phyloP scores from a whole-genome alignment of 2,113 vertebrate genomes.

The Sorex araneus region DNA sequence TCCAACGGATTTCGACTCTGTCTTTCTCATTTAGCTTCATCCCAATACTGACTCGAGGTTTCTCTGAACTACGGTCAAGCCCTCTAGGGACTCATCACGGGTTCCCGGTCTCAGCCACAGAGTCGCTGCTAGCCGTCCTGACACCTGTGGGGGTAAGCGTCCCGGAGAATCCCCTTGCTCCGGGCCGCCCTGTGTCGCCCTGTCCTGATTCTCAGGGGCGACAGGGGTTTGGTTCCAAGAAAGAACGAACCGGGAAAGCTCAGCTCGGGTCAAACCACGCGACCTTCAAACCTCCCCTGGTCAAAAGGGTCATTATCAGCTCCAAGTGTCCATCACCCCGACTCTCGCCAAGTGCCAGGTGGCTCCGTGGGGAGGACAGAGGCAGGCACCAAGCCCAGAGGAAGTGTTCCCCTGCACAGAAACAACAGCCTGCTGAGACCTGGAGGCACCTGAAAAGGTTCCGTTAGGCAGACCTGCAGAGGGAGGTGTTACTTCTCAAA shows the following conservation, averaged over 20 bases:
- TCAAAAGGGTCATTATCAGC: constrained; percentile 35
- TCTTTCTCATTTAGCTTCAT: constrained; percentile 30
- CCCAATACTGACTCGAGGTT: constrained; percentile 10
- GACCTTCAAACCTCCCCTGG: neutral
- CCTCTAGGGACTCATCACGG: neutral
- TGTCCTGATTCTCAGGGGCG: constrained; percentile 39
- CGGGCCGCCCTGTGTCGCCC: constrained; percentile 54
- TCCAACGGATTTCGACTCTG: neutral
- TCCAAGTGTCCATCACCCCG: constrained; percentile 62
- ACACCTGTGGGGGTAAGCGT: neutral
- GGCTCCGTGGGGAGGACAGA: neutral
- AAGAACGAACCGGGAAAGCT: constrained; percentile 47
- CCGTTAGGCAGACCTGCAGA: constrained; percentile 54
- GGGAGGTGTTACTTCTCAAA: constrained; percentile 74
- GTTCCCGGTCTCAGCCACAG: neutral
- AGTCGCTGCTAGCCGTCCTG: too few relatives aligned
- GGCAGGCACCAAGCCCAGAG: neutral
- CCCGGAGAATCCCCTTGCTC: too few relatives aligned
- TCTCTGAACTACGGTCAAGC: constrained; percentile 45
- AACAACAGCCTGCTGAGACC: constrained; percentile 36
- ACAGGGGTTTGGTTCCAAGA: constrained; percentile 48
- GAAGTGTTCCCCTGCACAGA: neutral
- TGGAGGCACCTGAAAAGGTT: constrained; percentile 40
- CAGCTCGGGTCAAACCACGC: constrained; percentile 13
- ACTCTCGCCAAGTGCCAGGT: too few relatives aligned